These are phyloP conservation scores for Muscicapa striata DNA, from an alignment of 2,797 vertebrate genomes.

Conservation along the genomic window DNA sequence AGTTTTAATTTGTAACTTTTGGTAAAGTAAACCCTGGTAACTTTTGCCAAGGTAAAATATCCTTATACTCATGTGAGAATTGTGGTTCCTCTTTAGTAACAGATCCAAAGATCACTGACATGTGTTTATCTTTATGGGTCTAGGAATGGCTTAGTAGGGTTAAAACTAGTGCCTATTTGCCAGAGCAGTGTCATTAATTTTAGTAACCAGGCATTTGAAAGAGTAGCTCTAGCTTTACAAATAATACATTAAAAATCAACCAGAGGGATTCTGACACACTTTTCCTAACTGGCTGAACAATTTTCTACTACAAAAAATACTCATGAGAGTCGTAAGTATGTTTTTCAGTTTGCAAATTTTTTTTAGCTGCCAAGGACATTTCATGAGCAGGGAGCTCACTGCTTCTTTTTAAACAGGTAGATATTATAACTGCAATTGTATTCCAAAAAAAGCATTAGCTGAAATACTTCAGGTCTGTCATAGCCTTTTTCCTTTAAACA, in stretches of 20 bases:
- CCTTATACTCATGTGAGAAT: neutral
- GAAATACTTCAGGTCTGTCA: neutral
- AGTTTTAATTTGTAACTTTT: neutral
- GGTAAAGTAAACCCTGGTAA: neutral
- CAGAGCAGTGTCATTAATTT: neutral
- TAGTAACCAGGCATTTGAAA: neutral
- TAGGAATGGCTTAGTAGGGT: neutral
- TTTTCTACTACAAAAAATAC: neutral
- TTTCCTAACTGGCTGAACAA: neutral
- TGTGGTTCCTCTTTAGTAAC: neutral
- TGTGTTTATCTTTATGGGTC: neutral
- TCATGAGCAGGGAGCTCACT: neutral
- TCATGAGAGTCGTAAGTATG: neutral
- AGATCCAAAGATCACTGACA: neutral
- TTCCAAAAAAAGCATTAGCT: neutral
- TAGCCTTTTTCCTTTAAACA: neutral
- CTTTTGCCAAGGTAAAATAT: neutral
- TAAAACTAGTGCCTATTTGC: neutral
- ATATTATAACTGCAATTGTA: neutral
- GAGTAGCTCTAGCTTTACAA: neutral
- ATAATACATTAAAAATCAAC: neutral
- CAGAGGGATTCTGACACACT: neutral
- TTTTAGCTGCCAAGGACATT: constrained; percentile 6
- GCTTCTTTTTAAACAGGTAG: neutral
- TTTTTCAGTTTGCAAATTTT: neutral